Evolutionary conservation across 2,113 vertebrate species (phyloP), one percentile per base, ranked within the genome.

Genomic region (Equus przewalskii): DNA sequence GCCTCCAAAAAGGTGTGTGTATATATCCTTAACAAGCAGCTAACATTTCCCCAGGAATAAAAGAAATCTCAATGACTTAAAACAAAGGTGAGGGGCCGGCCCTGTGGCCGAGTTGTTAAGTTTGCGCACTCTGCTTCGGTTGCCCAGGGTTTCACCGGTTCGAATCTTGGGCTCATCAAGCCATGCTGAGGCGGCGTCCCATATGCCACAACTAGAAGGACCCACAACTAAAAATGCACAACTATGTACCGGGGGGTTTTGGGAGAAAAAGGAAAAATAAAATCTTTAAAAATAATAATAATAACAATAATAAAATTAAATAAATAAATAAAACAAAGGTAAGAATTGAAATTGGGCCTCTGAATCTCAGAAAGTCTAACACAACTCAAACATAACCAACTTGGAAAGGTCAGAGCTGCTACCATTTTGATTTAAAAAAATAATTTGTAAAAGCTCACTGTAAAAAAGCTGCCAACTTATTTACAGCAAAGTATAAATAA

Each of bases 361-460:
- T 67, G 49, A 89, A 5, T 81, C n/a, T 93, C 67, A 70, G 26
- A 58, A 92, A 73, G 46, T 89, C 67, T 64, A 83, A 79, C 78
- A 92, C 24, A 89, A 92, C 15, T 78, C 62, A 36, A 72, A 90
- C 49, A 89, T 22, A 4, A 90, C 60, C 67, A 92, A 72, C 30
- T 44, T 78, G 26, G 19, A 97, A 89, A 70, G 12, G 36, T 73
- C 49, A 81, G 11, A 91, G 69, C 30, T n/a, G 64, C 14, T 44
- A 56, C 1, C 41, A 90, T 79, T 89, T 75, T 96, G 7, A 87
- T 93, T 93, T 89, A 86, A 24, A 26, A 81, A 95, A 85, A 67
- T 26, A 89, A 65, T 79, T 22, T 79, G n/a, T 93, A 87, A 93
- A 86, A 93, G 60, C 24, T 36, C 75, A 56, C 28, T 62, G 21